Base-by-base conservation (phyloP, 1,140 invertebrate species). In the Arion vulgaris region DNA sequence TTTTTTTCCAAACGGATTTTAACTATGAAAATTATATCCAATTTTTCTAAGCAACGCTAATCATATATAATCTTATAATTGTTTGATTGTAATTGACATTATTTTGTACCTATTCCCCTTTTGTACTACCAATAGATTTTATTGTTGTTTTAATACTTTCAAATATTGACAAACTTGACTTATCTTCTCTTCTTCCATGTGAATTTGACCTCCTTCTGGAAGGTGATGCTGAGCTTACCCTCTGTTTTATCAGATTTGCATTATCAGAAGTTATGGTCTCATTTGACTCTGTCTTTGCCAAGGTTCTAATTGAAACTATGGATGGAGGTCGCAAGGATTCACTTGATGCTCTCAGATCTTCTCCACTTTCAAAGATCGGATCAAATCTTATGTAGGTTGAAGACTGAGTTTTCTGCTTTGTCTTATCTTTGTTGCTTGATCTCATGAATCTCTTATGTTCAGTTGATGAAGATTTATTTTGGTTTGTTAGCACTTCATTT, bases 351-450 rank as follows among this genome's bases (percentile, higher is more conserved):
- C 84, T 83, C 72, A 88, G 85, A 72, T 88, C 88, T 75, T 91
- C 90, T n/a, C 86, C 85, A 68, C 87, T 86, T 76, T 91, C 90
- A 79, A 89, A 90, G 45, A 91, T 90, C 7, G 89, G 87, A 84
- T 91, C 90, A 87, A 91, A 91, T 39, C 88, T 84, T 53, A 91
- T 89, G 80, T 90, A 91, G 4, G 89, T 90, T 4, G 90, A 91
- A 7, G 88, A 88, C 76, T 80, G 83, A 13, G 77, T 57, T 45
- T 84, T 83, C 36, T 78, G 69, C 78, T 83, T 84, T 38, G 68
- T 84, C 86, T 75, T 86, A 83, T 80, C 87, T 76, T 87, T 88
- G 49, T 69, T 57, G 39, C 32, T 80, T 36, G 36, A 62, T n/a
- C 39, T 49, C 26, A 66, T 13, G 26, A 51, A 36, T 57, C 51